Evolutionary conservation across 2,888 invertebrate species (phyloP), one percentile per base, ranked within the genome.

Genomic region (Hemicrepidius hirtus): DNA sequence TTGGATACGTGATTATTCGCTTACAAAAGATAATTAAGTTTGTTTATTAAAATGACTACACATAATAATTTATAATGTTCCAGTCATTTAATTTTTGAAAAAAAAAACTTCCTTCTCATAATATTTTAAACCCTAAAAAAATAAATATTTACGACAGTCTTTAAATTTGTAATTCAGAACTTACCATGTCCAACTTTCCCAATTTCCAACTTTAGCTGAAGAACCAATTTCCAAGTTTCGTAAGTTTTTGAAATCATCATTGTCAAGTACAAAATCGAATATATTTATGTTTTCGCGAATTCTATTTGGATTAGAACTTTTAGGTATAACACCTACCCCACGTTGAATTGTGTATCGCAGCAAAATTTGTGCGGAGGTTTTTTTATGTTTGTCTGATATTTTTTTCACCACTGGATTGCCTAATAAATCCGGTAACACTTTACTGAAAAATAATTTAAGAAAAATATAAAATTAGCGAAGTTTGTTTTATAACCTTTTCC

Each of bases 251-350:
- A 94, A 89, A 81, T 95, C 95, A 0, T 87, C 86, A 0, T 87
- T 83, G 60, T 87, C 89, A 50, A 96, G 84, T 77, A 90, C 85
- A 83, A 95, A 95, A 85, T 93, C 91, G 84, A 94, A 95, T 62
- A 95, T 84, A 68, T 92, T 87, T 49, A 95, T 89, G 83, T 97
- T 97, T 86, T 94, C 90, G 80, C 89, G 88, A 20, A 97, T 90
- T 74, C 96, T 90, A 5, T 86, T 82, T 0, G 92, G 87, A 84
- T 93, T 93, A 2, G 93, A 93, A 84, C 96, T 96, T 85, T 97
- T 97, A 3, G 97, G 97, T 81, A 97, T 95, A 40, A 92, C 92
- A 7, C 90, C 90, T 37, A 96, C 85, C 9, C 92, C 93, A 53
- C 90, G 90, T 84, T 97, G 95, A 9, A 95, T 80, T 12, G 91